Base-by-base conservation (phyloP, 2,888 invertebrate species). In the Micoletzkya japonica region DNA sequence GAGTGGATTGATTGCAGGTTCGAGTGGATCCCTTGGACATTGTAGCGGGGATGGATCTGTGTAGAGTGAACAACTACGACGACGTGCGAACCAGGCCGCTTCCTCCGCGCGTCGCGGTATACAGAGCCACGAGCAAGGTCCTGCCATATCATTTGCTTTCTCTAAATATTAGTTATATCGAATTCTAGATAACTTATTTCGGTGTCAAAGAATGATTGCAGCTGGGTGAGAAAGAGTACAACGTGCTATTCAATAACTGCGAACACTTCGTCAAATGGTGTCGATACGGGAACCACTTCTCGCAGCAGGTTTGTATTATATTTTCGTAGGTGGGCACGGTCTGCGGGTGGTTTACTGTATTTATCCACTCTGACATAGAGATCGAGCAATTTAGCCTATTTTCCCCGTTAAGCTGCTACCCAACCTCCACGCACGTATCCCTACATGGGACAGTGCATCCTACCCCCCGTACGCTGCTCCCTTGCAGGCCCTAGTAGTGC, bases 211-310 rank as follows among this genome's bases (percentile, higher is more conserved):
- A 20, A 14, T 44, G 10, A 14, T 70, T 70, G 24, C 81, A 77
- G 76, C 36, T 86, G 4, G 86, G 86, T n/a, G 74, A 77, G 14
- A 76, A 81, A 6, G 84, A 83, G 44, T 87, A 87, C 77, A 85
- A 85, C 73, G 36, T 86, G 4, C 54, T 87, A 17, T 81, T 74
- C 74, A 81, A 81, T 34, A 87, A 87, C 74, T 87, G 87, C 77
- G 86, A 86, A 75, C 86, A 86, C 71, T 86, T 86, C 74, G 86
- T 83, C 58, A 83, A 81, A 52, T 86, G 81, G 78, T 85, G 85
- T 74, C 80, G 87, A 68, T 86, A 87, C 75, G 86, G 85, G 0
- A 70, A 77, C 20, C 74, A 71, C 10, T 78, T 75, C 69, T 86
- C 86, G 74, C 79, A 81, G 56, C 86, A 86, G 74, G 82, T 79